Evolutionary conservation across 2,797 vertebrate genomes (phyloP).

Genomic region (Vultur gryphus): DNA sequence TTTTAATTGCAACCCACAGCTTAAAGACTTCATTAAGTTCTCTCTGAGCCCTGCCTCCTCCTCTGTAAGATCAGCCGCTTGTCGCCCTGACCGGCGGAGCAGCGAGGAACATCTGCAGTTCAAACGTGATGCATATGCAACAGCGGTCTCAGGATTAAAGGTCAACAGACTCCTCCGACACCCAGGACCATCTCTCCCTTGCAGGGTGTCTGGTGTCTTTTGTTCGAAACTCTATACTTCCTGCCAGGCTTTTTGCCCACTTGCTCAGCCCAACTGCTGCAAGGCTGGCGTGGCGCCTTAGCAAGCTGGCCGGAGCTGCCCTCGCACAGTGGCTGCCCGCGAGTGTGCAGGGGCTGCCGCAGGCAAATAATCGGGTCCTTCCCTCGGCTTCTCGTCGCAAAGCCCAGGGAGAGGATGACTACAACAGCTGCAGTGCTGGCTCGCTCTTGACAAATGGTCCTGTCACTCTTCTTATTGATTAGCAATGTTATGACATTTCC

Average conservation of each 20-base stretch:
- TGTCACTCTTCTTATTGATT: constrained; percentile 82
- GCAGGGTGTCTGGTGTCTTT: constrained; percentile 19
- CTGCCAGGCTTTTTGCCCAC: background rate
- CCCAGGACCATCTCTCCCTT: background rate
- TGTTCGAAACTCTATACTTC: constrained; percentile 39
- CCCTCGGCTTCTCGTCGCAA: constrained; percentile 9
- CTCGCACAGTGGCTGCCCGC: background rate
- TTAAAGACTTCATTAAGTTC: constrained; percentile 60
- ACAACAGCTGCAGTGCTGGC: constrained; percentile 74
- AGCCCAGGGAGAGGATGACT: constrained; percentile 48
- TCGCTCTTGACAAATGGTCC: constrained; percentile 79
- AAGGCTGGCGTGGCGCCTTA: background rate
- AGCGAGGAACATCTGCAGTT: constrained; percentile 71
- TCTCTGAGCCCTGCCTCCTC: background rate
- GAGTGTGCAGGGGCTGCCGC: background rate
- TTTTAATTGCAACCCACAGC: constrained; percentile 28
- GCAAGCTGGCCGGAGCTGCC: background rate
- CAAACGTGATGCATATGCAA: constrained; percentile 56
- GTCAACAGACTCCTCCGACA: constrained; percentile 63
- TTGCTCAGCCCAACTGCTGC: background rate
- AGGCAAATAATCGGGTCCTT: background rate
- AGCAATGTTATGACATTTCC: constrained; percentile 83
- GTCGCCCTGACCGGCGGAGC: constrained; percentile 46
- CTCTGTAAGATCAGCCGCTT: constrained; percentile 56
- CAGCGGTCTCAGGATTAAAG: constrained; percentile 39